Conservation (phyloP, 1,140 invertebrate species). For the Aphelenchoides avenae region DNA sequence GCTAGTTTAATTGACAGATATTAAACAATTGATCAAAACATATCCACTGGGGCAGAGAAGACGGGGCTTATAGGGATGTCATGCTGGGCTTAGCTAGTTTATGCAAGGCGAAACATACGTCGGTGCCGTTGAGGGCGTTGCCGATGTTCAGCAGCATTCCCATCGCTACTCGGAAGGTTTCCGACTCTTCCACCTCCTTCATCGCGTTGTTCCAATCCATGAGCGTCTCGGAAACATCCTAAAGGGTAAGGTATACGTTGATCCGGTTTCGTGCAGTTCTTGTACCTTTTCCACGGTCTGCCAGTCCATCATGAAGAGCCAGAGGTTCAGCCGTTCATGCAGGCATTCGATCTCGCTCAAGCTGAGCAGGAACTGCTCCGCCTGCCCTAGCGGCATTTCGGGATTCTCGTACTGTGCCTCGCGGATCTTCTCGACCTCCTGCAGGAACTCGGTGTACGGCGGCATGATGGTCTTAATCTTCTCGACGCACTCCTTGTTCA, state of each 20-base stretch:
- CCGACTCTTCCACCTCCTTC: constrained; percentile 74
- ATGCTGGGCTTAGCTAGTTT: no score
- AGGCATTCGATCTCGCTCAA: constrained; percentile 91
- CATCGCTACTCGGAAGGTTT: constrained; percentile 89
- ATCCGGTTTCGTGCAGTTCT: constrained; percentile 61
- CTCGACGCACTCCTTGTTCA: constrained; percentile 82
- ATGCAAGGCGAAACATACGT: constrained; percentile 64
- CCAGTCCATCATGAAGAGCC: constrained; percentile 98
- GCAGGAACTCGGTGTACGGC: constrained; percentile 89
- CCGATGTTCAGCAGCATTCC: constrained; percentile 87
- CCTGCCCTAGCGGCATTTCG: constrained; percentile 87
- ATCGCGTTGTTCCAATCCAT: constrained; percentile 46
- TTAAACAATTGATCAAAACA: constrained; percentile 1
- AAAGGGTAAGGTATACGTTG: constrained; percentile 5
- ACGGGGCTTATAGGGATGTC: no score
- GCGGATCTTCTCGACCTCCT: constrained; percentile 90
- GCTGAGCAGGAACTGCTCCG: constrained; percentile 94
- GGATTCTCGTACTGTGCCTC: constrained; percentile 88
- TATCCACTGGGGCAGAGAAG: no score
- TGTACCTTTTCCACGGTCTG: constrained; percentile 77
- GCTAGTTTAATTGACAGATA: constrained; percentile 13
- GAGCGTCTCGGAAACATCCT: constrained; percentile 92
- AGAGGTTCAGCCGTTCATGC: constrained; percentile 85
- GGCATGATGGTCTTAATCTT: constrained; percentile 91
- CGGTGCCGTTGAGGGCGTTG: constrained; percentile 90